Percentiles rank a stretch among this genome's conserved stretches.
Conservation (phyloP, 1,140 invertebrate genomes). For the Sitobion miscanthi region DNA sequence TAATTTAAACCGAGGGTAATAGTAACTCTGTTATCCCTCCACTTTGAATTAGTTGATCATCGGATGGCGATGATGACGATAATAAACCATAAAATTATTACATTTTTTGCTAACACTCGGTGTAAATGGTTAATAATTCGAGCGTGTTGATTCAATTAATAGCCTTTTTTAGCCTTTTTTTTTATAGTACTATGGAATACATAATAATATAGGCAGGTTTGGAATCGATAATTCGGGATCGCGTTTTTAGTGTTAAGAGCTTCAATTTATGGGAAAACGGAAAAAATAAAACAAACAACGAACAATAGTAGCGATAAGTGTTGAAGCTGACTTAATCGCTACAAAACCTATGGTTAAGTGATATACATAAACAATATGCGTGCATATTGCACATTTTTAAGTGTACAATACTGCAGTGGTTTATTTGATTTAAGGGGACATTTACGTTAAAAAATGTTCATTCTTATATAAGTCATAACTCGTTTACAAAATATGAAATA, state of each 20-base stretch:
- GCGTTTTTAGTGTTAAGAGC: too few relatives aligned
- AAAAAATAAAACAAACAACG: too few relatives aligned
- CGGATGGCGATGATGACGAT: neutral
- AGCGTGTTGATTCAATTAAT: neutral
- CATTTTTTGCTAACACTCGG: neutral
- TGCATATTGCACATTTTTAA: neutral
- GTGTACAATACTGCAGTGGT: neutral
- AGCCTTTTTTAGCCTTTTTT: neutral
- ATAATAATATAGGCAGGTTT: neutral
- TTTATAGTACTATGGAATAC: neutral
- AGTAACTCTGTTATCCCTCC: neutral
- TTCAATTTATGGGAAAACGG: too few relatives aligned
- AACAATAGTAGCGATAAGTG: too few relatives aligned
- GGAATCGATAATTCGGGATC: neutral
- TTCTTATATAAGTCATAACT: neutral
- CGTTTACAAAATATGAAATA: too few relatives aligned
- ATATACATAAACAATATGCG: neutral
- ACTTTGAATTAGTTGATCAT: neutral
- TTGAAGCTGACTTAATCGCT: too few relatives aligned
- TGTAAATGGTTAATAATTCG: neutral
- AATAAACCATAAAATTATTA: neutral
- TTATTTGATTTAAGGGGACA: neutral
- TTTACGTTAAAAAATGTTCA: too few relatives aligned
- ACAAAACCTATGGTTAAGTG: neutral
- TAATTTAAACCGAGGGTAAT: conserved; percentile 6